Conservation (phyloP, 1,140 invertebrate genomes). For the Battus philenor region DNA sequence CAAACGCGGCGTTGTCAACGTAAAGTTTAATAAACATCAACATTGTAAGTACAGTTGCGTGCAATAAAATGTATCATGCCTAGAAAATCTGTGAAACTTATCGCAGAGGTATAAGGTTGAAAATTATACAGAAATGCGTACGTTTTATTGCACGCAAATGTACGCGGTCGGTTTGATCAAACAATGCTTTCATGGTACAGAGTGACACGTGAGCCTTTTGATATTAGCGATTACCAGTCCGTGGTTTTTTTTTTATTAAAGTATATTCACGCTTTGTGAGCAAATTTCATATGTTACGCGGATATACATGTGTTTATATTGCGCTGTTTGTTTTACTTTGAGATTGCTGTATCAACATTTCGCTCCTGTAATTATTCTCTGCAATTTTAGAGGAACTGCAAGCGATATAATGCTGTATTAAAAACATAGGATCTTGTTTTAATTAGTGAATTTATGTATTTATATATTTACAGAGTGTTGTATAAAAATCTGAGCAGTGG, state of each 20-base stretch:
- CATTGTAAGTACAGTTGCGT: constrained; percentile 1
- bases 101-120: too few species aligned
- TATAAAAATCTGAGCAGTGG: too few species aligned
- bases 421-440: too few species aligned
- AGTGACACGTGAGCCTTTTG: constrained; percentile 8
- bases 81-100: too few species aligned
- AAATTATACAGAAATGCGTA: too few species aligned
- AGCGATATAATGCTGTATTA: too few species aligned
- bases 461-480: too few species aligned
- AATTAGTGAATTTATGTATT: too few species aligned
- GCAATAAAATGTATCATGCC: neutral
- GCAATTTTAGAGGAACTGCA: too few species aligned
- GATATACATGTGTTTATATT: neutral
- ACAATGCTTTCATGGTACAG: neutral
- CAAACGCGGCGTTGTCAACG: constrained; percentile 5
- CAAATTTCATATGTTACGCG: constrained; percentile 5
- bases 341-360: neutral
- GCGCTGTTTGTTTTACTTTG: constrained; percentile 9
- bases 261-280: neutral
- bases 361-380: too few species aligned
- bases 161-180: neutral
- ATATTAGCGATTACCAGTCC: constrained; percentile 3
- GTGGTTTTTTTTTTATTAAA: neutral
- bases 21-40: constrained; percentile 12
- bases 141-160: neutral